Evolutionary conservation across 2,888 invertebrate genomes (phyloP), one percentile per base, ranked within the genome.

Genomic region (Orthosia incerta): DNA sequence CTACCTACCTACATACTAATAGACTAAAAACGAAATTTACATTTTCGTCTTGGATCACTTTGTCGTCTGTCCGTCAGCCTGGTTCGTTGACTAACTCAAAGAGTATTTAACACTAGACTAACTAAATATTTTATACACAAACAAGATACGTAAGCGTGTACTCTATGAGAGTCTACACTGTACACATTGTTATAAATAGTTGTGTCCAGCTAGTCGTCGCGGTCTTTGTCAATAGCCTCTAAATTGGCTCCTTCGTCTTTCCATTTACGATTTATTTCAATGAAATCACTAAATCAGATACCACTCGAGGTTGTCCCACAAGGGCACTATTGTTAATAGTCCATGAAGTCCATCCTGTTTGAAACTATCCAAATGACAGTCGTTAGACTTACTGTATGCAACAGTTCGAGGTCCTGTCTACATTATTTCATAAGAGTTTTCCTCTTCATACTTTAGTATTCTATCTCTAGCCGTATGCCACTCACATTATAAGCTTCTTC

Each of bases 301-400:
- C 0, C 23, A 53, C n/a, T 64, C 50, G 31, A 72, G 48, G 50
- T 63, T 26, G 3, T 55, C 26, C 23, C 23, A 71, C 53, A 45
- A 69, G 46, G 57, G 26, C 15, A 23, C 76, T 23, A 76, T 76
- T 71, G 31, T 64, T 31, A 31, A 23, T 18, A 11, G 60, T 46
- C n/a, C 13, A 79, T 51, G n/a, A 15, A 11, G 60, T 46, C n/a
- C 13, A 79, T 51, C 18, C 9, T 60, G 23, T 59, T 48, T 55
- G 20, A 46, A 63, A 63, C 31, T 45, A 60, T 23, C 13, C n/a
- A 16, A 20, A 5, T 51, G 56, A n/a, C 61, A 51, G n/a, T n/a
- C 59, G 4, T 45, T 13, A 26, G 59, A 45, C 46, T 51, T 65
- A 45, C 48, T 20, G 18, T 59, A 26, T 0, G 23, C 46, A 13